Evolutionary conservation across 2,888 invertebrate genomes (phyloP).

Genomic region (Himalopsyche japonica): DNA sequence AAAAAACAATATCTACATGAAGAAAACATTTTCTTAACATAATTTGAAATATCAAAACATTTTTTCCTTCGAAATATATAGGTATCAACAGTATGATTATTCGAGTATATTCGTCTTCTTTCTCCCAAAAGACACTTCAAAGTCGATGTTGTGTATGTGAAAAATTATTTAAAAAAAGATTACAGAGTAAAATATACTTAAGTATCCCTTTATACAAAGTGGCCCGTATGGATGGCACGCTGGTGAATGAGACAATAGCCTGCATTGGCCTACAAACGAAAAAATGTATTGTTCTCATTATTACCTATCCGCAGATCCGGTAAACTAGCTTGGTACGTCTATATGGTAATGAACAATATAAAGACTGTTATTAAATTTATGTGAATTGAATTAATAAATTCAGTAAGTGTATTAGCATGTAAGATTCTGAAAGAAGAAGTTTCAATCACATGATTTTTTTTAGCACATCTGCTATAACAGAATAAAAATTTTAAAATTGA

Average conservation of each 20-base stretch:
- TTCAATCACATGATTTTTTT: neutral
- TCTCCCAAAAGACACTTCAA: too few species aligned
- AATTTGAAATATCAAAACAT: too few species aligned
- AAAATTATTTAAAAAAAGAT: too few species aligned
- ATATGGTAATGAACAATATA: neutral
- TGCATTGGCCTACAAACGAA: neutral
- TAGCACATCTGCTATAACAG: neutral
- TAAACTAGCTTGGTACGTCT: neutral
- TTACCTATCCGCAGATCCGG: neutral
- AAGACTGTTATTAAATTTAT: neutral
- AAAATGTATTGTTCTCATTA: neutral
- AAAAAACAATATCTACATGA: too few species aligned
- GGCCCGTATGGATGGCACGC: neutral
- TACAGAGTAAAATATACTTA: too few species aligned
- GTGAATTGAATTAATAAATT: neutral
- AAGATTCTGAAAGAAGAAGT: neutral
- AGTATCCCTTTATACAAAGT: too few species aligned
- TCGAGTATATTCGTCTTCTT: too few species aligned
- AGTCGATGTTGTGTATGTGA: too few species aligned
- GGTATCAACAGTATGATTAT: too few species aligned
- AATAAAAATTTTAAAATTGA: neutral
- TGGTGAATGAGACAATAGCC: neutral
- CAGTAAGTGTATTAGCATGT: neutral
- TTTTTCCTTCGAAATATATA: too few species aligned
- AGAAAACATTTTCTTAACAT: too few species aligned